A percentile compares a stretch with the other conserved stretches of the same genome.
phyloP scores from a whole-genome alignment of 2,113 vertebrate genomes.

The Hippopotamus amphibius region DNA sequence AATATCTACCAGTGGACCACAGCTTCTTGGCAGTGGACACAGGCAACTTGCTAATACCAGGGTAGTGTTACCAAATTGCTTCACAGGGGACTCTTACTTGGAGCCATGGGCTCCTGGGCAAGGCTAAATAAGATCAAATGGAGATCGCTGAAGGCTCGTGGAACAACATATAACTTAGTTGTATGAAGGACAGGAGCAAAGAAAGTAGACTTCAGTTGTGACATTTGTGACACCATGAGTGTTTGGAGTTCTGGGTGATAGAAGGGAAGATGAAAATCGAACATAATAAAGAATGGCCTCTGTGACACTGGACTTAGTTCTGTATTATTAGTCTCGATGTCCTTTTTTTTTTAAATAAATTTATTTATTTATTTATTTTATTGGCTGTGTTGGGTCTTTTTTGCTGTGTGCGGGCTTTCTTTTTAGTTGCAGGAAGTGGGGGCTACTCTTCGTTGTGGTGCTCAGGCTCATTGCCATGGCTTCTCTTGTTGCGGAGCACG shows the following conservation, averaged over 20 bases:
- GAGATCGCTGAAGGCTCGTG: constrained; percentile 72
- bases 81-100: constrained; percentile 73
- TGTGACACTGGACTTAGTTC: neutral
- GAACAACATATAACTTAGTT: constrained; percentile 68
- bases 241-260: neutral
- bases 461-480: no score
- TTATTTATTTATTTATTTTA: no score
- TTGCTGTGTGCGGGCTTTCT: no score
- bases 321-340: neutral
- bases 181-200: neutral
- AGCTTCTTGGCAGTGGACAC: constrained; percentile 65
- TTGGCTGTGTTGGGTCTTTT: no score
- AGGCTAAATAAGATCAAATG: constrained; percentile 69
- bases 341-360: neutral
- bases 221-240: neutral
- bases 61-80: constrained; percentile 82
- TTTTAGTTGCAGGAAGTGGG: no score
- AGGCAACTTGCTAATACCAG: constrained; percentile 78
- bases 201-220: constrained; percentile 54
- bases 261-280: constrained; percentile 27
- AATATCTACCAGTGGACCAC: constrained; percentile 61
- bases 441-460: no score
- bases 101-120: constrained; percentile 25
- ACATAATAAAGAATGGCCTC: neutral
- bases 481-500: no score